Conservation (phyloP, 2,797 vertebrate species). For the Botia almorhae region DNA sequence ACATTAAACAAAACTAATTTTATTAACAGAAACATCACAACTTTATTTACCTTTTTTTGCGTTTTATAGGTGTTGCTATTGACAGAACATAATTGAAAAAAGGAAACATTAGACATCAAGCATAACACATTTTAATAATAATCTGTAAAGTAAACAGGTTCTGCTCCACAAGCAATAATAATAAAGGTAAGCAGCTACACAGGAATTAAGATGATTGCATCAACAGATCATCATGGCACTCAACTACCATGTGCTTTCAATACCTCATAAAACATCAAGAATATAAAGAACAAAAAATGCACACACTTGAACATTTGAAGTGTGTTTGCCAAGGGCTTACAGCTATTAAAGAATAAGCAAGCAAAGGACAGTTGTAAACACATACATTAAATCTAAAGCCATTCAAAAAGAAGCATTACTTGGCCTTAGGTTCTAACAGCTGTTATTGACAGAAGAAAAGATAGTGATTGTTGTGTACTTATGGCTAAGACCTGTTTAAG, state of each 20-base stretch:
- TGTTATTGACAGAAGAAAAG: background rate
- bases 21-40: too few species aligned
- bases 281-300: background rate
- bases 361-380: background rate
- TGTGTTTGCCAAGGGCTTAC: conserved; percentile 16
- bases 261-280: conserved; percentile 25
- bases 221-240: background rate
- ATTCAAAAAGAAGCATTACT: conserved; percentile 13
- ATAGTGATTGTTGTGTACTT: background rate
- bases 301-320: background rate
- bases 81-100: too few species aligned
- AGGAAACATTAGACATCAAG: background rate
- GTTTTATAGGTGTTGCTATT: too few species aligned
- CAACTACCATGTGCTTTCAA: background rate
- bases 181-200: background rate
- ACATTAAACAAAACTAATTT: too few species aligned
- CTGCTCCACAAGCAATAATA: background rate
- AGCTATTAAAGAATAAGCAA: conserved; percentile 14
- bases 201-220: background rate
- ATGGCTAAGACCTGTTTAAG: background rate
- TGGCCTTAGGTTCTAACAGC: background rate
- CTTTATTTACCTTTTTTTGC: too few species aligned
- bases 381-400: conserved; percentile 8
- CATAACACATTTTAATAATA: background rate
- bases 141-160: background rate